Conservation (phyloP, 2,888 invertebrate genomes). For the Willowsia nigromaculata region DNA sequence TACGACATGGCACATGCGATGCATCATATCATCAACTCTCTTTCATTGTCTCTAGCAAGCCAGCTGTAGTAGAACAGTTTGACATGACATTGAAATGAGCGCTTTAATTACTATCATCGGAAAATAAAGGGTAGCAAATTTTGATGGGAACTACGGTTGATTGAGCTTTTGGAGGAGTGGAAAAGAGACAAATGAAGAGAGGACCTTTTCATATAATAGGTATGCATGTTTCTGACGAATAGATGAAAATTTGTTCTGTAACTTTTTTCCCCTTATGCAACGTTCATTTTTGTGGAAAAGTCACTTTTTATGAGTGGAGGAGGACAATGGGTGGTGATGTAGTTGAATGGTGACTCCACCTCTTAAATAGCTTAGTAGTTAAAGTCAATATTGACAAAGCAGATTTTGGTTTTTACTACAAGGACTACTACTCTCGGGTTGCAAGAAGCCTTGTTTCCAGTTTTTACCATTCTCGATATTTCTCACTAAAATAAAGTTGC, state of each 20-base stretch:
- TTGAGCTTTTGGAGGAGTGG: not conserved
- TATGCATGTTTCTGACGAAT: not conserved
- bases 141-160: not conserved
- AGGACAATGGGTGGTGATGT: not conserved
- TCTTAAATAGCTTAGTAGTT: slow-evolving; percentile 15
- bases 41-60: too few species aligned
- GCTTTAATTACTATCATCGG: slow-evolving; percentile 43
- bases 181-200: not conserved
- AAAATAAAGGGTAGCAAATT: not conserved
- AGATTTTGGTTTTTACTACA: not conserved
- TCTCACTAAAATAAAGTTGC: not conserved
- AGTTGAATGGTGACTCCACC: not conserved
- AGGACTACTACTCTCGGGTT: not conserved
- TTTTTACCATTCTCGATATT: not conserved
- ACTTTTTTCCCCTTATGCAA: not conserved
- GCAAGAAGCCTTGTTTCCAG: not conserved
- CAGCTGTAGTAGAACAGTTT: not conserved
- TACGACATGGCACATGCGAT: not conserved
- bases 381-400: slow-evolving; percentile 55
- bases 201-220: too few species aligned
- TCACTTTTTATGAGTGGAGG: not conserved
- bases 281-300: not conserved
- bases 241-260: not conserved
- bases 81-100: slow-evolving; percentile 22
- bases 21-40: not conserved